Base-by-base conservation (phyloP, 2,888 invertebrate species). In the Coenonympha arcania region DNA sequence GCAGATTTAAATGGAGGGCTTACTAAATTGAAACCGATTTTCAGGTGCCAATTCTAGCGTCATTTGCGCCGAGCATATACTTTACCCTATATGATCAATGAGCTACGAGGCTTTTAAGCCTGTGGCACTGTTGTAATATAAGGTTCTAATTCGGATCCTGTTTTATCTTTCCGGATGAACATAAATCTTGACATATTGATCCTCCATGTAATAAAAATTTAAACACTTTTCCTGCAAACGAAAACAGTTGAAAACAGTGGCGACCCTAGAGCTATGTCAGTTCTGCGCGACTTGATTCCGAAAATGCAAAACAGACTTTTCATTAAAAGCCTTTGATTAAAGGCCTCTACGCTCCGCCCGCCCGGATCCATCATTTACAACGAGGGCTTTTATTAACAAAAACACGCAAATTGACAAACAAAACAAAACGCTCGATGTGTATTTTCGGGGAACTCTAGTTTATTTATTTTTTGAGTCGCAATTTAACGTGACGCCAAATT, bases 281-380 rank as follows among this genome's bases (percentile, higher is more conserved):
- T 40, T 45, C 20, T 31, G 42, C 24, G 42, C 26, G 28, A 37
- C 37, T 45, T 37, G 45, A 45, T 46, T 46, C 50, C 41, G 31
- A 34, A 53, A 49, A 53, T 49, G 37, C 53, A 50, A 53, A 49
- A 43, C 37, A 45, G 45, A 37, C 28, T 36, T 45, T 51, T 48
- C 31, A 48, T 54, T 42, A 48, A 50, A 45, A 24, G 49, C 42
- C 26, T 51, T 44, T 45, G 40, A 50, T 48, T 39, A 41, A 36
- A 54, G 20, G 22, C 34, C 44, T 31, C 19, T 33, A 28, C 28
- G 24, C 40, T 43, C 11, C 31, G 2, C 33, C 22, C 44, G 15
- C 15, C 4, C 6, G 33, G 18, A 20, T 31, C 22, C 22, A 15
- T 34, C 15, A 44, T 24, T 44, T 34, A 34, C 44, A 44, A 34